Evolutionary conservation across 2,888 invertebrate species (phyloP), one percentile per base, ranked within the genome.

Genomic region (Chrysina gloriosa): DNA sequence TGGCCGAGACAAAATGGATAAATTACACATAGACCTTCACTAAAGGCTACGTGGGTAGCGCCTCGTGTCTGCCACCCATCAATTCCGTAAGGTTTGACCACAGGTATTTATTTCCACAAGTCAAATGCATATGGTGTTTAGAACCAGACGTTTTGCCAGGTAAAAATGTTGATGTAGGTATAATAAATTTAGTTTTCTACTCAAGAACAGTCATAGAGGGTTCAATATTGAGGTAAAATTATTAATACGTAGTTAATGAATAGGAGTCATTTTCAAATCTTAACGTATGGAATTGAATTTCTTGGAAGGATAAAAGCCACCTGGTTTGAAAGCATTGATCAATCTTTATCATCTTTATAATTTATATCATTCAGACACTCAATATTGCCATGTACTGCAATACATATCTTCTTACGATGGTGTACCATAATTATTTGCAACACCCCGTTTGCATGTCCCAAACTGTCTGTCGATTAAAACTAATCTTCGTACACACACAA

Each of bases 1-100:
- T n/a, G n/a, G n/a, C n/a, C n/a, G n/a, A n/a, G n/a, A n/a, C n/a
- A n/a, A n/a, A n/a, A n/a, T n/a, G n/a, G n/a, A n/a, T n/a, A n/a
- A n/a, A n/a, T n/a, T n/a, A n/a, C n/a, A n/a, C n/a, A n/a, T n/a
- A n/a, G n/a, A 16, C 19, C 9, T 52, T n/a, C 16, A 45, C 9
- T 52, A 19, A 6, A 52, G 52, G 34, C 31, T 11, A 52, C 31
- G 52, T 52, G 52, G 52, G 52, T 52, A 52, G 52, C 31, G 34
- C 48, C 48, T 48, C 23, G 23, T 9, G 52, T 29, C 52, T 29
- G 25, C 52, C 23, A 11, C 48, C 29, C 31, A 52, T 31, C 19
- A 31, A 1, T 31, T 2, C 52, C 52, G 19, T 7, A 31, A 52
- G 52, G 31, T 52, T 31, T 31, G 34, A 50, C 27, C 16, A 6